Conservation (phyloP, 2,797 vertebrate genomes). For the Rhyacichthys aspro region DNA sequence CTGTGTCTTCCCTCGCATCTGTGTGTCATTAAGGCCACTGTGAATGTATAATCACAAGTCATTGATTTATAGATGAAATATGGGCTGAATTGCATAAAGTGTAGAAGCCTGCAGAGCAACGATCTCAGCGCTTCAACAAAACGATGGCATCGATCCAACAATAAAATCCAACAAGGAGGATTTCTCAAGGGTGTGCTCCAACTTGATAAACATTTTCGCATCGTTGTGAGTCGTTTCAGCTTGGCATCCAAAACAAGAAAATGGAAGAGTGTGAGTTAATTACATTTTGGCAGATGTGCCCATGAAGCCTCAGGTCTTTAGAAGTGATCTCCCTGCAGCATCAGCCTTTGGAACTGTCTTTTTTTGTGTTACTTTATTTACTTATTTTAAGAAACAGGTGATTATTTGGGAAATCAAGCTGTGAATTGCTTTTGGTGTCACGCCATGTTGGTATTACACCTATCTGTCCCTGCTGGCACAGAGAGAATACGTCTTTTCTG, state of each 20-base stretch:
- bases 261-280: conserved; percentile 63
- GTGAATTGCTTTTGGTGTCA: conserved; percentile 38
- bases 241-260: conserved; percentile 44
- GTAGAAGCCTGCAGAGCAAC: conserved; percentile 23
- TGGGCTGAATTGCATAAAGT: conserved; percentile 28
- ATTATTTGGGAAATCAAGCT: conserved; percentile 38
- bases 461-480: conserved; percentile 20
- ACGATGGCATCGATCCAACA: conserved; percentile 51
- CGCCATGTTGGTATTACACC: conserved; percentile 32
- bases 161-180: conserved; percentile 55
- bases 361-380: conserved; percentile 4
- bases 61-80: conserved; percentile 48
- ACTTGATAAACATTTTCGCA: conserved; percentile 52
- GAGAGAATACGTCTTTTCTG: conserved; percentile 16
- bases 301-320: conserved; percentile 42
- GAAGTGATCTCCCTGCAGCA: conserved; percentile 26
- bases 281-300: conserved; percentile 43
- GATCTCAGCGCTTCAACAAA: conserved; percentile 37
- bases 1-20: conserved; percentile 1
- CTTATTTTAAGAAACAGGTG: conserved; percentile 1
- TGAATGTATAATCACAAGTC: conserved; percentile 34
- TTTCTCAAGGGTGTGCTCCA: conserved; percentile 42
- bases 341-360: conserved; percentile 21
- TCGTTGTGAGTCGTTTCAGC: conserved; percentile 30
- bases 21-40: conserved; percentile 22